Base-by-base conservation (phyloP, 1,140 invertebrate genomes). In the Microplitis demolitor region DNA sequence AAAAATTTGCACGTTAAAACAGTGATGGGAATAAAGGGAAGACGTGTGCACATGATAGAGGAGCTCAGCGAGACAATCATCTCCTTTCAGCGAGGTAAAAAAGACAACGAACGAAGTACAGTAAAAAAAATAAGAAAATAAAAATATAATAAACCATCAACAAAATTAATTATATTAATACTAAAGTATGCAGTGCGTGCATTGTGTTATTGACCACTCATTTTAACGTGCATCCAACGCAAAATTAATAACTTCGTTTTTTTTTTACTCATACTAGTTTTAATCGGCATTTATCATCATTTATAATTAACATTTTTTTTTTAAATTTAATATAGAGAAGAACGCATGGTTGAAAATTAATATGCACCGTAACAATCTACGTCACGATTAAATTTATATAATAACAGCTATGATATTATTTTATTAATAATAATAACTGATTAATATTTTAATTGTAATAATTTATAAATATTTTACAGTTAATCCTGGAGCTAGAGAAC, bases 1-100 rank as follows among this genome's bases (percentile, higher is more conserved):
- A 50, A 82, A 82, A 76, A 84, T 87, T 85, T 87, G 78, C 80
- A 83, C 76, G 76, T 83, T 82, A 81, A 84, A 82, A 87, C 91
- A 97, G 96, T 98, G 89, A 98, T 98, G 97, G 97, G 97, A 90
- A 97, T 98, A 91, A 97, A 97, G 90, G 97, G 97, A 84, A 91
- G 96, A 83, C 91, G 97, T 84, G 96, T 98, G 87, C 96, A 97
- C 90, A 96, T 97, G 93, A 98, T 98, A 87, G 97, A 98, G 91
- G 96, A 97, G 89, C 91, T 98, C 87, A 97, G 95, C 90, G 95
- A 97, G 89, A 98, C 96, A 81, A 96, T 98, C 88, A 97, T 98
- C 90, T 97, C 96, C 85, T 98, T 98, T 91, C 96, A 98, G 91
- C 92, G 96, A 96, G 96, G 96, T 97, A 94, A 93, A 88, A 78